Percentiles rank a stretch among this genome's conserved stretches.
phyloP scores from a whole-genome alignment of 2,113 vertebrate species.

The Notarius lentiginosus region DNA sequence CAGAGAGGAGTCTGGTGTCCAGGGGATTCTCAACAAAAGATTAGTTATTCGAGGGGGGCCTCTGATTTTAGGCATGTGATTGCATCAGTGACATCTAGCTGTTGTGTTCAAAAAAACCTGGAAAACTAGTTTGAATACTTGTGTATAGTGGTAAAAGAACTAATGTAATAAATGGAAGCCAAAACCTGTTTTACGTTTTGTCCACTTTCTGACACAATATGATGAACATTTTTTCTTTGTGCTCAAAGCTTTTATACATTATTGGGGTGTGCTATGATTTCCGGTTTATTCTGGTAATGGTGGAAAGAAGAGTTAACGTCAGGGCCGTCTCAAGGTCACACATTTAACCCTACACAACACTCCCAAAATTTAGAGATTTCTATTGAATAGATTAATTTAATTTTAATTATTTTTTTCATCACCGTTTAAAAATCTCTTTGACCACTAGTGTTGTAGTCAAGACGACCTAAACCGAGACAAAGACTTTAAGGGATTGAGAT shows the following conservation, averaged over 20 bases:
- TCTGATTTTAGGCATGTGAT: slow-evolving; percentile 3
- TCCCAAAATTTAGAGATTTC: no score
- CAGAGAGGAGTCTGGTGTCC: not conserved
- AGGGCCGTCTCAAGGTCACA: not conserved
- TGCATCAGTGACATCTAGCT: not conserved
- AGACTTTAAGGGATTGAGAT: no score
- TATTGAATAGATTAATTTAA: no score
- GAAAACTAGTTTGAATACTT: not conserved
- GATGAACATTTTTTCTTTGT: not conserved
- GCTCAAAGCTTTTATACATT: not conserved
- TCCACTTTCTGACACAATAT: not conserved
- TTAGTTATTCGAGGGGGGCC: not conserved
- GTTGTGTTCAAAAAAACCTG: not conserved
- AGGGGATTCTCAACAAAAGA: not conserved
- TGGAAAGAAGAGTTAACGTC: not conserved
- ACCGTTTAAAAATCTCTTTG: not conserved
- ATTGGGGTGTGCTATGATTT: not conserved
- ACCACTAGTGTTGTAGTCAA: no score
- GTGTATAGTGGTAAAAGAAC: not conserved
- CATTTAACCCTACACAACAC: not conserved
- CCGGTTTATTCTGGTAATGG: not conserved
- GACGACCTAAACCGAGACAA: no score
- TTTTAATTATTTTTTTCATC: not conserved
- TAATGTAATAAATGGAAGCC: not conserved
- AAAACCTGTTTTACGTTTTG: not conserved